Percentiles rank a stretch among this genome's conserved stretches.
phyloP scores from a whole-genome alignment of 2,888 invertebrate genomes.

The Drosophila maculinotata region DNA sequence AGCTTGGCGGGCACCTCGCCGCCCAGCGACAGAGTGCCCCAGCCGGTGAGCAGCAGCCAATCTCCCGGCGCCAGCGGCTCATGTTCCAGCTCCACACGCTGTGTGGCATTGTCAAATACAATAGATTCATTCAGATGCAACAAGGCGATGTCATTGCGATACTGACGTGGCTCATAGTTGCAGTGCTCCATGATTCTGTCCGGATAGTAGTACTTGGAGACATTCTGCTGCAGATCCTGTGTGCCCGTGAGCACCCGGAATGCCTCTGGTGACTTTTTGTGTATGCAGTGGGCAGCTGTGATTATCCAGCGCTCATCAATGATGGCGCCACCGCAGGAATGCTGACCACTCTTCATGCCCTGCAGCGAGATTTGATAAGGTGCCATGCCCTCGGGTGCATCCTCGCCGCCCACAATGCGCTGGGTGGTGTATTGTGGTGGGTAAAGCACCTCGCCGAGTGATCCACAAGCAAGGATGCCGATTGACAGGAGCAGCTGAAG shows the following conservation, averaged over 20 bases:
- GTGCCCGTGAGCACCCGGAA: slow-evolving; percentile 80
- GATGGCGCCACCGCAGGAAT: slow-evolving; percentile 84
- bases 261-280: slow-evolving; percentile 57
- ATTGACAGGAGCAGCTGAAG: slow-evolving; percentile 23
- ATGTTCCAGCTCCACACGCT: slow-evolving; percentile 86
- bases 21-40: slow-evolving; percentile 87
- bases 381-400: slow-evolving; percentile 76
- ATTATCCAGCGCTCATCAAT: slow-evolving; percentile 80
- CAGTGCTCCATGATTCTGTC: slow-evolving; percentile 79
- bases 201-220: slow-evolving; percentile 68
- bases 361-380: slow-evolving; percentile 85
- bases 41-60: slow-evolving; percentile 87
- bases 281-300: slow-evolving; percentile 83
- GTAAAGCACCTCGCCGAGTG: slow-evolving; percentile 57
- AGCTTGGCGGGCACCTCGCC: slow-evolving; percentile 87
- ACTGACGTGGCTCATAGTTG: slow-evolving; percentile 75
- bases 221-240: slow-evolving; percentile 71
- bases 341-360: slow-evolving; percentile 57
- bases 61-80: slow-evolving; percentile 85
- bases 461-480: not conserved
- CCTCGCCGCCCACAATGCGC: slow-evolving; percentile 82
- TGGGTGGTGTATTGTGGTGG: slow-evolving; percentile 69
- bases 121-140: slow-evolving; percentile 87
- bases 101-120: slow-evolving; percentile 86
- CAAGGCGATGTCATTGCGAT: slow-evolving; percentile 89